Evolutionary conservation across 2,113 vertebrate species (phyloP).

Genomic region (Ramphastos sulfuratus): DNA sequence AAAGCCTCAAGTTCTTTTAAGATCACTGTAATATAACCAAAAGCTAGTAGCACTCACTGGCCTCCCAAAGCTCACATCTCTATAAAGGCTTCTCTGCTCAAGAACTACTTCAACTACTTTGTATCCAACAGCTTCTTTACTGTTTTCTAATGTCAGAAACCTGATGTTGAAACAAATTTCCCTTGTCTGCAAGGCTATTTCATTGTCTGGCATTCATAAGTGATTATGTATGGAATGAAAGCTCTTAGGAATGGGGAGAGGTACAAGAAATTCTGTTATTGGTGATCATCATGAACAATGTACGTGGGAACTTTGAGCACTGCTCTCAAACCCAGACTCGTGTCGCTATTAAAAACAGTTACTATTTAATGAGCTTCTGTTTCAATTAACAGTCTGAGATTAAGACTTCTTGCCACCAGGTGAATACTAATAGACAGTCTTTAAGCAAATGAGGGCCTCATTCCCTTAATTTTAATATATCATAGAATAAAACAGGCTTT

Average conservation of each 20-base stretch:
- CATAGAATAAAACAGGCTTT: neutral
- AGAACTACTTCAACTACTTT: neutral
- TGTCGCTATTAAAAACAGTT: constrained; percentile 44
- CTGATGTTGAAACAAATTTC: neutral
- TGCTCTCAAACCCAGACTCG: constrained; percentile 14
- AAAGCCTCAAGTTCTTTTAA: neutral
- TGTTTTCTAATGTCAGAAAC: neutral
- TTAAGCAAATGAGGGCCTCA: constrained; percentile 56
- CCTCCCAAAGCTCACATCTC: neutral
- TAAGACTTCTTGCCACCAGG: constrained; percentile 56
- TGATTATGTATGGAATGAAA: neutral
- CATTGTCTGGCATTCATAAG: neutral
- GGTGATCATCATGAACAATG: constrained; percentile 23
- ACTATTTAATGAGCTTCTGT: constrained; percentile 66
- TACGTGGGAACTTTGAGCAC: neutral
- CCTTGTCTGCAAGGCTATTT: neutral
- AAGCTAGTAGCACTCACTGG: neutral
- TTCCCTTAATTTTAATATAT: constrained; percentile 57
- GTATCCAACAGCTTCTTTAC: neutral
- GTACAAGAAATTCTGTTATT: neutral
- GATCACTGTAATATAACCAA: neutral
- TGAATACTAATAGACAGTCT: constrained; percentile 62
- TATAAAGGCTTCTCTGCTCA: neutral
- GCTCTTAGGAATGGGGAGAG: neutral
- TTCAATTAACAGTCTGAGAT: constrained; percentile 59